Percentiles rank a stretch among this genome's conserved stretches.
Conservation (phyloP, 2,113 vertebrate genomes). For the Gadus chalcogrammus region DNA sequence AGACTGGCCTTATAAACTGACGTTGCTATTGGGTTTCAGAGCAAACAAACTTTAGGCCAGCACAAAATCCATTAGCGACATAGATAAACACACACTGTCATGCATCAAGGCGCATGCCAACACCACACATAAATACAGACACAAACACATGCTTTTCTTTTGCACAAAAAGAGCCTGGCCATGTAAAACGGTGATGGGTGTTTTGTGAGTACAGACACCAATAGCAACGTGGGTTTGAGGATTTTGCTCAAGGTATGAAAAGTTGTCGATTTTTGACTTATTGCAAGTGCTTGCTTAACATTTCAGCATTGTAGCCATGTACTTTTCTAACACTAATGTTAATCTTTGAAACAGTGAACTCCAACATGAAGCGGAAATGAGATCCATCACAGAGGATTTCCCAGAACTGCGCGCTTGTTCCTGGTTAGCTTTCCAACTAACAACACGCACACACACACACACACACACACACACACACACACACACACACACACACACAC, state of each 20-base stretch:
- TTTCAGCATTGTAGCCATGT: neutral
- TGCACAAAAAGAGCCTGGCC: neutral
- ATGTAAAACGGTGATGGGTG: no score
- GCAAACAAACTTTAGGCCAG: slow-evolving; percentile 66
- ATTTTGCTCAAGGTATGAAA: neutral
- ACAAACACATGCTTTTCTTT: slow-evolving; percentile 24
- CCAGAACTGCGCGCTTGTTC: no score
- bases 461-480: neutral
- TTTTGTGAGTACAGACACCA: neutral
- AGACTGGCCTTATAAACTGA: slow-evolving; percentile 60
- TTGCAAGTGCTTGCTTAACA: neutral
- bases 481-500: neutral
- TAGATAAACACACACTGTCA: slow-evolving; percentile 62
- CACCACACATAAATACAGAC: slow-evolving; percentile 1
- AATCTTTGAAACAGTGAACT: neutral
- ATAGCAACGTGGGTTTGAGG: neutral
- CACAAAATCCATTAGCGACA: slow-evolving; percentile 70
- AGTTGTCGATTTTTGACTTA: neutral
- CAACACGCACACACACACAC: no score
- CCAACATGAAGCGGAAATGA: neutral
- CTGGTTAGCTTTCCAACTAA: no score
- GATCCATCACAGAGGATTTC: neutral
- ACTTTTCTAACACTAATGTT: no score
- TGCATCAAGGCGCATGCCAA: slow-evolving; percentile 13
- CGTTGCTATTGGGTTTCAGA: slow-evolving; percentile 62